These are phyloP conservation scores for Varanus komodoensis DNA, from an alignment of 2,113 vertebrate species.

Conservation along the genomic window DNA sequence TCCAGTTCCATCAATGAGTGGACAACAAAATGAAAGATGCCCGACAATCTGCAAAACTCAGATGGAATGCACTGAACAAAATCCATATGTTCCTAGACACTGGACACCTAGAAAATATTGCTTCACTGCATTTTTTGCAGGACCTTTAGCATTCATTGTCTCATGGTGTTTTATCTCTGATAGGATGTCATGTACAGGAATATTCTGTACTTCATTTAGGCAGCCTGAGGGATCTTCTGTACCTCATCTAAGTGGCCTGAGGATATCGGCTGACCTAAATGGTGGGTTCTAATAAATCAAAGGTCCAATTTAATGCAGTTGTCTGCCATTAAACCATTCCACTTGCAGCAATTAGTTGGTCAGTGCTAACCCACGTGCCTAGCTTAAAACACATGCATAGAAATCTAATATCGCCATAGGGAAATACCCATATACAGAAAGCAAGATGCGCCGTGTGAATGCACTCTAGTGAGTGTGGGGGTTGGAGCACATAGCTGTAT, in stretches of 20 bases:
- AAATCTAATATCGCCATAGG: neutral
- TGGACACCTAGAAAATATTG: neutral
- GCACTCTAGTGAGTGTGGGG: neutral
- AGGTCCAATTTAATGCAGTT: neutral
- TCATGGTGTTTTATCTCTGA: neutral
- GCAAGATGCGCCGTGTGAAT: neutral
- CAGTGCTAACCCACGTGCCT: neutral
- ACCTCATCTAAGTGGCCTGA: neutral
- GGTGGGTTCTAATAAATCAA: neutral
- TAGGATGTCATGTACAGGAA: neutral
- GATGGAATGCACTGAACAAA: no score
- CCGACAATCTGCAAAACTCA: no score
- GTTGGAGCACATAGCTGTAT: neutral
- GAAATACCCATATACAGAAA: neutral
- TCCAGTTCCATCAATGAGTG: no score
- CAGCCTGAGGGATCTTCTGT: neutral
- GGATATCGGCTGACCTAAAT: neutral
- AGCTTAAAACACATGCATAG: neutral
- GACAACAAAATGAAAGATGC: no score
- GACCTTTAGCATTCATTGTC: neutral
- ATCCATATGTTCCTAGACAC: no score
- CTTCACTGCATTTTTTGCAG: neutral
- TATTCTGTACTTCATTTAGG: neutral
- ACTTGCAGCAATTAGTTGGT: constrained; percentile 5
- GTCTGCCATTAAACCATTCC: neutral